Conservation (phyloP, 2,113 vertebrate genomes). For the Corythoichthys intestinalis region DNA sequence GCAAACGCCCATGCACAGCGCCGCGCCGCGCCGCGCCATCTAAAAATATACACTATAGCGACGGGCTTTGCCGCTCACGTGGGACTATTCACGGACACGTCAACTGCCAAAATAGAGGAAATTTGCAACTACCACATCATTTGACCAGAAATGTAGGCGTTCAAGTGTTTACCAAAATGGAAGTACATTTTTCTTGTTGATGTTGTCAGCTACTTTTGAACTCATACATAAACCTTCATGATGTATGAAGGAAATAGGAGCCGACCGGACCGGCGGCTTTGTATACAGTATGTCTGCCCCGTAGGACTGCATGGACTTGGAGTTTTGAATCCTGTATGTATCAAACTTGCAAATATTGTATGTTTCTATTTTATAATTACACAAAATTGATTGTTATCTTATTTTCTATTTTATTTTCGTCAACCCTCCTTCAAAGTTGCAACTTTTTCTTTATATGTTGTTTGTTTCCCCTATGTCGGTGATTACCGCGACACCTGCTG, state of each 20-base stretch:
- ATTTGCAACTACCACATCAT: background rate
- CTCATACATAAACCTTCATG: background rate
- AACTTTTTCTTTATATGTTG: no score
- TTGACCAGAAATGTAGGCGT: conserved; percentile 35
- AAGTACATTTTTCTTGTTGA: background rate
- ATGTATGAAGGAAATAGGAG: background rate
- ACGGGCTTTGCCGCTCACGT: conserved; percentile 39
- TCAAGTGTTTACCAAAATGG: background rate
- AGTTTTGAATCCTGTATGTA: no score
- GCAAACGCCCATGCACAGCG: conserved; percentile 75
- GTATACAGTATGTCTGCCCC: no score
- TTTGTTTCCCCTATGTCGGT: no score
- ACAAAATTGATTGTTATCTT: no score
- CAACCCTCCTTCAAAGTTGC: no score
- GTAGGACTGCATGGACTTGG: no score
- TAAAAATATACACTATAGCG: conserved; percentile 71
- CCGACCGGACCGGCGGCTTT: no score
- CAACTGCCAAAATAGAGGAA: conserved; percentile 77
- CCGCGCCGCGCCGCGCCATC: conserved; percentile 66
- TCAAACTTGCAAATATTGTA: no score
- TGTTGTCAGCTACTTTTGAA: background rate
- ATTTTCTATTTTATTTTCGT: no score
- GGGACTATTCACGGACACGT: conserved; percentile 59
- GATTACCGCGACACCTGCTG: no score
- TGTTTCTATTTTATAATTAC: no score